Evolutionary conservation across 1,140 invertebrate species (phyloP).

Genomic region (Bicyclus anynana): DNA sequence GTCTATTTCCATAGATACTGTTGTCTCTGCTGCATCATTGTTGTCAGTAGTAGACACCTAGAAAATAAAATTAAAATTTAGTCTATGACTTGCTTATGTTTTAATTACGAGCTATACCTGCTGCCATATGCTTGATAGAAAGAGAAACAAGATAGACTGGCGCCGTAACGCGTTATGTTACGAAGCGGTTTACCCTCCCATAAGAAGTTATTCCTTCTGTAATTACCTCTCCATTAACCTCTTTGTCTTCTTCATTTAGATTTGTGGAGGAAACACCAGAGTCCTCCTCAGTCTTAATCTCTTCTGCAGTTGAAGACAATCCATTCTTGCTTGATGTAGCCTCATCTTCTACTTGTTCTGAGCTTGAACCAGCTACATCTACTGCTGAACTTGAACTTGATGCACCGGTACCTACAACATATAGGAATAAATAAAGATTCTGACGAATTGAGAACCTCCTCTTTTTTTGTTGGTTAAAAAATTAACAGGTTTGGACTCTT

Average conservation of each 20-base stretch:
- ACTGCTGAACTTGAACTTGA: slow-evolving; percentile 51
- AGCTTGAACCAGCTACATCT: slow-evolving; percentile 55
- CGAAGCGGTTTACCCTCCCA: too few relatives aligned
- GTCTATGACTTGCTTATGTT: neutral
- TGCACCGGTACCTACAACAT: slow-evolving; percentile 35
- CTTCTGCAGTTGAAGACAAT: slow-evolving; percentile 19
- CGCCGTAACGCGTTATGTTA: too few relatives aligned
- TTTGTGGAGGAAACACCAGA: slow-evolving; percentile 70
- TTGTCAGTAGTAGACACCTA: slow-evolving; percentile 79
- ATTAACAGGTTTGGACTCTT: too few relatives aligned
- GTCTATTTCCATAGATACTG: slow-evolving; percentile 47
- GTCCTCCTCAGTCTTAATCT: slow-evolving; percentile 50
- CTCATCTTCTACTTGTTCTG: slow-evolving; percentile 40
- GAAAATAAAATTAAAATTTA: neutral
- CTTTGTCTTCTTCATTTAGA: slow-evolving; percentile 61
- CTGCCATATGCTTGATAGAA: too few relatives aligned
- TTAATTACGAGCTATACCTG: too few relatives aligned
- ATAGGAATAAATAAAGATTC: neutral
- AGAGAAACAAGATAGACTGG: too few relatives aligned
- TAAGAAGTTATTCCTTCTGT: too few relatives aligned
- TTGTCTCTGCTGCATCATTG: slow-evolving; percentile 36
- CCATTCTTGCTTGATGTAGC: slow-evolving; percentile 64
- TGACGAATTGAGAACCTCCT: slow-evolving; percentile 1
- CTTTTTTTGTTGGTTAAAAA: too few relatives aligned
- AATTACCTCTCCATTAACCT: slow-evolving; percentile 62